Base-by-base conservation (phyloP, 2,113 vertebrate species). In the Cromileptes altivelis region DNA sequence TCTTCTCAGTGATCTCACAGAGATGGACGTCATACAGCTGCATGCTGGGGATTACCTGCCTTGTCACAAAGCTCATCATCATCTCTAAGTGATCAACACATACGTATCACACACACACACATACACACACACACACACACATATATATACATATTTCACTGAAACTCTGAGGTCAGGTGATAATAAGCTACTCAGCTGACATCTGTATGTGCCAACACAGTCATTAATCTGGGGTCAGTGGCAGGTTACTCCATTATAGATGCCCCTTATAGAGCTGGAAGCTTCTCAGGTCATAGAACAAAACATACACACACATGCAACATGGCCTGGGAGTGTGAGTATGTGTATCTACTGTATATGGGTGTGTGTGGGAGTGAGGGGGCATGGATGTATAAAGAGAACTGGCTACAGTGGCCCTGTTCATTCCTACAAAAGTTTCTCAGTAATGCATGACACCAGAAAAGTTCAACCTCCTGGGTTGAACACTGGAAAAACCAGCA, bases 1-100 rank as follows among this genome's bases (percentile, higher is more conserved):
- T 93, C 89, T 90, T 90, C 78, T 91, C 81, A 90, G 52, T 61
- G 87, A 91, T 78, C 85, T 87, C 81, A 90, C 10, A 76, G 64
- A 67, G 23, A 84, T 6, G 27, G 53, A 88, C 84, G 85, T 86
- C 79, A 88, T 40, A 56, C 77, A 84, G 81, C 89, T 85, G 75
- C 78, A 57, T 17, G 65, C 71, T 52, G 56, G 64, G 64, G 93
- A 94, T 94, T 93, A 91, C 77, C 89, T 89, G 53, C 74, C 61
- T 69, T 49, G 68, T 92, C 84, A 87, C 75, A 67, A 89, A 87
- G 82, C 77, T 56, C 76, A 55, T 63, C 70, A 40, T 72, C 81
- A 72, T 75, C 72, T 37, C 40, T 47, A 6, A 53, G 19, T 15
- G 47, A 63, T 33, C 56, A 60, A 71, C 56, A 67, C 47, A 45